Base-by-base conservation (phyloP, 2,113 vertebrate genomes). In the Catharus fuscescens region DNA sequence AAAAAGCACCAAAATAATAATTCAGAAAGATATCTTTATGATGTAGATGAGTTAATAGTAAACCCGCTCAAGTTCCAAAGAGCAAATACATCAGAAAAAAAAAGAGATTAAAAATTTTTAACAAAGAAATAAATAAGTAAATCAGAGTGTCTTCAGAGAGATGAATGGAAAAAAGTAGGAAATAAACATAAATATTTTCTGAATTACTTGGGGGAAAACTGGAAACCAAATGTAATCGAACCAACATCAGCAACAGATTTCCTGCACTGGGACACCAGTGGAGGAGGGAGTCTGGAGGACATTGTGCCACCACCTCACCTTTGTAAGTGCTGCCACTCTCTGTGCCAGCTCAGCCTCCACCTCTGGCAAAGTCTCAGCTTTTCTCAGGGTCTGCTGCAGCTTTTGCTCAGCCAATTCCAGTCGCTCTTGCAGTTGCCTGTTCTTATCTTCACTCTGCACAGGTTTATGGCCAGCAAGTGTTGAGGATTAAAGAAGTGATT, bases 291-390 rank as follows among this genome's bases (percentile, higher is more conserved):
- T 15, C 61, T 74, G n/a, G 32, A 90, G 34, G 54, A 80, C 42
- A 31, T 15, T 3, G 21, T 12, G 40, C 24, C 38, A 23, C 2
- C 20, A 19, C 32, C 80, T 64, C 85, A 99, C 99, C 99, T 99
- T 99, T 21, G 98, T 99, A 92, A 99, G 99, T 4, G 99, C 99
- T 1, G 99, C 99, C 23, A 99, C 99, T 84, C 99, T 98, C 97
- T 99, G 99, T 10, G 99, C 99, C 34, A 99, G 97, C 97, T 99
- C 99, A 0, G 99, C 99, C 89, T 99, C 99, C 97, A 99, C 99
- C 97, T 99, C 99, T 0, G 99, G 99, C 60, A 99, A 97, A 3
- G 99, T 99, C 97, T 99, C 99, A 1, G 99, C 99, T 95, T 99
- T 99, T n/a, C 99, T 97, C 90, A 99, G 97, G 20, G 99, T 99